phyloP scores from a whole-genome alignment of 2,888 invertebrate species.

The Lycia hirtaria region DNA sequence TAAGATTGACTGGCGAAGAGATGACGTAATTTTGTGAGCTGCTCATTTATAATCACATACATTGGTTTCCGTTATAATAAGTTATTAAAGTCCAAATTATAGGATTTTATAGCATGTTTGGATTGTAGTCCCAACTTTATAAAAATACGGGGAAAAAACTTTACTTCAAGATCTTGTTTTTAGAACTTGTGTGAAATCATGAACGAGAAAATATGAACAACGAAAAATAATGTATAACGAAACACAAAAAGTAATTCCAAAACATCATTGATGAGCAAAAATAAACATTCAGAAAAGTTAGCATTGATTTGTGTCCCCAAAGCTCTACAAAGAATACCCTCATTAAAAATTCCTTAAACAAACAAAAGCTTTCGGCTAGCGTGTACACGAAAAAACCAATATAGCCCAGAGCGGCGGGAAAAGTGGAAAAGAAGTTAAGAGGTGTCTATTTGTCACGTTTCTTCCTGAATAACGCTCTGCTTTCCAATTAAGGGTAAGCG shows the following conservation, averaged over 20 bases:
- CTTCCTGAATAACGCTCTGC: conserved; percentile 84
- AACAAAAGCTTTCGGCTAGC: conserved; percentile 74
- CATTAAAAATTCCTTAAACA: conserved; percentile 79
- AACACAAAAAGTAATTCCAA: background rate
- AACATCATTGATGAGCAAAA: conserved; percentile 13
- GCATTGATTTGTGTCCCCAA: conserved; percentile 45
- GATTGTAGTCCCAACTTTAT: too few species aligned
- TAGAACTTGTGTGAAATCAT: background rate
- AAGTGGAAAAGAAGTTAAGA: conserved; percentile 85
- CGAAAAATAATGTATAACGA: background rate
- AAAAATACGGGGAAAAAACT: too few species aligned
- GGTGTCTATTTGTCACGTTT: conserved; percentile 86
- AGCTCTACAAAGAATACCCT: conserved; percentile 53
- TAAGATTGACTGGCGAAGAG: too few species aligned
- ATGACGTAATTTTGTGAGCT: too few species aligned
- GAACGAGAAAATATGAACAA: background rate
- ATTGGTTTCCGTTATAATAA: too few species aligned
- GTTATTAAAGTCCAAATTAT: too few species aligned
- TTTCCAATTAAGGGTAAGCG: conserved; percentile 86
- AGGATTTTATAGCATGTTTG: too few species aligned
- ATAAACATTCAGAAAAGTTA: conserved; percentile 38
- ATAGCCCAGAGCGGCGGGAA: conserved; percentile 75
- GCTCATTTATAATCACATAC: too few species aligned
- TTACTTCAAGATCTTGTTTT: too few species aligned
- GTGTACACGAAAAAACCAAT: conserved; percentile 80